Percentiles rank a stretch among this genome's conserved stretches.
Evolutionary conservation across 2,113 vertebrate genomes (phyloP).

Genomic region (Hippocampus barbouri): DNA sequence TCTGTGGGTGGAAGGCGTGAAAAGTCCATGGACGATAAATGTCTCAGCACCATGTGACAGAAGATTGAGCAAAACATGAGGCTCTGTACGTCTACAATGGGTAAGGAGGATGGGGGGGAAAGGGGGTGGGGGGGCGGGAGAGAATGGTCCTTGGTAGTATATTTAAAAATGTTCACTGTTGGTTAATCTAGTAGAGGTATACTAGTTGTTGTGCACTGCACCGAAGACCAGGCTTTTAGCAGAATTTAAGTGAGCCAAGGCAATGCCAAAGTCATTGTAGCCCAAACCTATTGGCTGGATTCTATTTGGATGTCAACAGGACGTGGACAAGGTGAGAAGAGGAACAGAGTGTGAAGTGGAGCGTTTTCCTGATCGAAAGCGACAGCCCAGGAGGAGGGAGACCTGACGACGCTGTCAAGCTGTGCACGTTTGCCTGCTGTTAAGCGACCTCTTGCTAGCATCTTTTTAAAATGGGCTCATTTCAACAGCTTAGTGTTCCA

Average conservation of each 20-base stretch:
- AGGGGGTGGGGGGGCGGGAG: too few species aligned
- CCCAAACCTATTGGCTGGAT: constrained; percentile 28
- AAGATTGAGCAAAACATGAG: constrained; percentile 20
- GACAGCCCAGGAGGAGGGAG: constrained; percentile 42
- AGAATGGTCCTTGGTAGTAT: too few species aligned
- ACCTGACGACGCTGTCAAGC: constrained; percentile 30
- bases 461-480: background rate
- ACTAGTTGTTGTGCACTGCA: background rate
- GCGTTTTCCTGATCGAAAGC: constrained; percentile 62
- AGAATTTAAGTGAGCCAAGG: constrained; percentile 8
- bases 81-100: background rate
- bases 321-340: constrained; percentile 50
- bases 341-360: constrained; percentile 56
- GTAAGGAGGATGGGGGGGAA: too few species aligned
- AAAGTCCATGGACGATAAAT: background rate
- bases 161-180: background rate
- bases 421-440: constrained; percentile 17
- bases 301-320: constrained; percentile 36
- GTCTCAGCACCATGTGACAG: constrained; percentile 45
- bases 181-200: background rate
- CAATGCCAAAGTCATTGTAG: constrained; percentile 10
- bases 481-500: background rate
- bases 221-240: constrained; percentile 6
- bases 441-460: background rate
- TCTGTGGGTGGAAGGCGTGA: constrained; percentile 54